Evolutionary conservation across 1,140 invertebrate genomes (phyloP), one percentile per base, ranked within the genome.

Genomic region (Cotesia glomerata): DNA sequence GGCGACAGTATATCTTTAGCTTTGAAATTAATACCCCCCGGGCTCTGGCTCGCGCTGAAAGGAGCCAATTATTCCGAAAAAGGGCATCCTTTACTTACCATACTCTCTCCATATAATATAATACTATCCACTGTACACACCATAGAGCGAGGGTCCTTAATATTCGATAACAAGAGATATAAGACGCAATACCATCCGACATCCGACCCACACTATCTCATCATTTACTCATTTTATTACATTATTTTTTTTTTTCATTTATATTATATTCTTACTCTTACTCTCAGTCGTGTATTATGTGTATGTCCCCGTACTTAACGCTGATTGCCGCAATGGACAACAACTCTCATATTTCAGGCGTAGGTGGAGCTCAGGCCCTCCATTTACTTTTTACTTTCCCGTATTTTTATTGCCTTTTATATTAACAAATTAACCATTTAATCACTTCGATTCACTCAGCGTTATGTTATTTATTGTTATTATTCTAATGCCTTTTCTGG

Each of bases 21-120:
- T 73, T 45, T 74, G 59, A 74, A 74, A 74, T 74, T 74, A 74
- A 74, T 74, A 69, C 72, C 45, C 34, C 36, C 34, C 36, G 34
- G 39, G 61, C 45, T 68, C 72, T 64, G 54, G 39, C 45, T 45
- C 52, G 45, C 58, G 67, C 36, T 74, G 72, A 74, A 74, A 74
- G 67, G 61, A 74, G 61, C 72, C 72, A 74, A 74, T 74, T 74
- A 74, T 74, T 65, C 72, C 72, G 51, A 74, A 74, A 74, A 74
- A 63, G 72, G 72, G 63, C 68, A 64, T 69, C 39, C 66, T 52
- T 26, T 26, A 26, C 26, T 26, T n/a, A 4, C 51, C 14, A 49
- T 35, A n/a, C 16, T 58, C 13, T 52, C 35, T 14, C 65, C 64
- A 54, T 26, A 26, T 26, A 26, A 26, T 26, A 26, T 26, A 26